Percentiles rank a stretch among this genome's conserved stretches.
These are phyloP conservation scores for Spisula subtruncata DNA, from an alignment of 2,888 invertebrate species.

Conservation along the genomic window DNA sequence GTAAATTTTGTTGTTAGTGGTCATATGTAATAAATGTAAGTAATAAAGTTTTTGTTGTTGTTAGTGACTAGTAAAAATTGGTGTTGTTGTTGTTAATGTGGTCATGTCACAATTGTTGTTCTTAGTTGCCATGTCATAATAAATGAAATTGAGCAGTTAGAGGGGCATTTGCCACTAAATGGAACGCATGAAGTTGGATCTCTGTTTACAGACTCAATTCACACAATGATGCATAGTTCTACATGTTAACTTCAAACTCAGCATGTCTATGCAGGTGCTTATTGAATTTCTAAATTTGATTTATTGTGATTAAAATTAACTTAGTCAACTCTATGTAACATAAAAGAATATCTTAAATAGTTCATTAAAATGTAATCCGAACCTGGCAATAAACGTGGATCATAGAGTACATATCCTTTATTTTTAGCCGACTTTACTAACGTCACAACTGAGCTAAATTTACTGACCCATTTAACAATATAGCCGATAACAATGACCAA, in stretches of 20 bases:
- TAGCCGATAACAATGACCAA: background rate
- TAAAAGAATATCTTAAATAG: background rate
- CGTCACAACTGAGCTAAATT: constrained; percentile 4
- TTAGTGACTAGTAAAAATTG: background rate
- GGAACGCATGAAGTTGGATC: too few relatives aligned
- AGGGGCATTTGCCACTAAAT: too few relatives aligned
- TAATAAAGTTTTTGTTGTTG: background rate
- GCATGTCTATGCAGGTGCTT: background rate
- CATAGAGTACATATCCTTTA: constrained; percentile 16
- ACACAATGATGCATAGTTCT: too few relatives aligned
- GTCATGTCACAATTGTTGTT: too few relatives aligned
- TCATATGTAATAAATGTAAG: too few relatives aligned
- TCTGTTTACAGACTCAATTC: too few relatives aligned
- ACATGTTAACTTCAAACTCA: background rate
- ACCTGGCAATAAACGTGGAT: background rate
- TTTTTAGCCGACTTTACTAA: background rate
- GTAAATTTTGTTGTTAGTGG: too few relatives aligned
- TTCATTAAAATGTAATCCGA: constrained; percentile 15
- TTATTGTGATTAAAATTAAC: background rate
- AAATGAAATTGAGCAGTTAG: too few relatives aligned
- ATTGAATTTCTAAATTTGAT: background rate
- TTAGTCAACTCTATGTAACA: background rate
- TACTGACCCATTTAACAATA: constrained; percentile 2
- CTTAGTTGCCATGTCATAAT: too few relatives aligned
- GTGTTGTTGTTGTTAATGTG: background rate